These are phyloP conservation scores for Crossoptilon crossoptilon DNA, from an alignment of 2,797 vertebrate genomes.

Conservation along the genomic window DNA sequence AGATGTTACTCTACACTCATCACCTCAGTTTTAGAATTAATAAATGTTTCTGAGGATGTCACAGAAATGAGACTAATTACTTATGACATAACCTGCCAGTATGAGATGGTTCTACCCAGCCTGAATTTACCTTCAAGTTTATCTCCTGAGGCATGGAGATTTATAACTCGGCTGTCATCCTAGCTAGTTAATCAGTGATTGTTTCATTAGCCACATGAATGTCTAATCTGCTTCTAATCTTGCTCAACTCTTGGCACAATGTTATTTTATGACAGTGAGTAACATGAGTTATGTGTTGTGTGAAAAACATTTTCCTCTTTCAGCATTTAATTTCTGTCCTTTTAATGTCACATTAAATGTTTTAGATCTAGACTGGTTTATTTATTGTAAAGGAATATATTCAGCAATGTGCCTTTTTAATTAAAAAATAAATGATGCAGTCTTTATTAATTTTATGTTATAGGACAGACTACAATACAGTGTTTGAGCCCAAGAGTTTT, in stretches of 20 bases:
- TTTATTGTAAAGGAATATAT: background rate
- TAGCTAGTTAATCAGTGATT: background rate
- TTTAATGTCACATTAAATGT: background rate
- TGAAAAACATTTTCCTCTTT: conserved; percentile 1
- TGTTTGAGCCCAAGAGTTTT: background rate
- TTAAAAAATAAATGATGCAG: background rate
- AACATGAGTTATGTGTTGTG: conserved; percentile 8
- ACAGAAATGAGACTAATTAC: conserved; percentile 19
- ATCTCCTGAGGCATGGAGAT: background rate
- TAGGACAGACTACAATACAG: background rate
- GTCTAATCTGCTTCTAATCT: background rate
- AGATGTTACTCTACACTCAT: background rate
- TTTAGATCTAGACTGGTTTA: background rate
- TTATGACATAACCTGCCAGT: conserved; percentile 6
- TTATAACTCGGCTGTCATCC: background rate
- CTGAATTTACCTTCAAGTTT: background rate
- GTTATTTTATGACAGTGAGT: conserved; percentile 4
- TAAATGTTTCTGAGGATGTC: background rate
- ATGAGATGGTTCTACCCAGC: background rate
- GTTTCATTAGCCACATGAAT: background rate
- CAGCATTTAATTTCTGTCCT: background rate
- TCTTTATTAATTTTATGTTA: background rate
- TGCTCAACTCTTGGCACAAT: background rate
- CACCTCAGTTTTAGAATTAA: background rate
- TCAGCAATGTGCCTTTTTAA: background rate